phyloP scores from a whole-genome alignment of 2,113 vertebrate genomes.

The Embiotoca jacksoni region DNA sequence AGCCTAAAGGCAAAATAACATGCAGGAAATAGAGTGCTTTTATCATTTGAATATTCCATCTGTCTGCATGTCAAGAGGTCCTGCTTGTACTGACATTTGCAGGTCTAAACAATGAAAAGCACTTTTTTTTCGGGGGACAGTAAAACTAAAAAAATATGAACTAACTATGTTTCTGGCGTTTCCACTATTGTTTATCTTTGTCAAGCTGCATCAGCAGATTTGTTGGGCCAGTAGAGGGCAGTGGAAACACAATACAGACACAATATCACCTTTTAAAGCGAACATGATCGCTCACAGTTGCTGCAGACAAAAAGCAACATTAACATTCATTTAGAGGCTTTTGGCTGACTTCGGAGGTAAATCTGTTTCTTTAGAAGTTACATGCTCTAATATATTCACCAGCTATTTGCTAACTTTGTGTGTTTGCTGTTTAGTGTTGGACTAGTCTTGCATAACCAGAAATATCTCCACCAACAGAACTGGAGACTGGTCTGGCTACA shows the following conservation, averaged over 20 bases:
- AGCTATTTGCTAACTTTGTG: too few species aligned
- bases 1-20: neutral
- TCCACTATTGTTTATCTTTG: neutral
- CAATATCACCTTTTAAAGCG: neutral
- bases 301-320: neutral
- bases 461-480: too few species aligned
- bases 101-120: neutral
- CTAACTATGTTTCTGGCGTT: neutral
- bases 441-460: too few species aligned
- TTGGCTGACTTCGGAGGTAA: too few species aligned
- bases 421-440: too few species aligned
- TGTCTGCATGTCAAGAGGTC: slow-evolving; percentile 6
- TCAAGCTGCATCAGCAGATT: neutral
- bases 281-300: neutral
- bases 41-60: slow-evolving; percentile 10
- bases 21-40: neutral
- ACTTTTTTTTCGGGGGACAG: neutral
- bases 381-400: too few species aligned
- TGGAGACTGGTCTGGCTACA: too few species aligned
- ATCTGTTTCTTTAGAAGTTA: too few species aligned
- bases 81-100: slow-evolving; percentile 12
- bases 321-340: neutral
- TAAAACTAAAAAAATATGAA: too few species aligned
- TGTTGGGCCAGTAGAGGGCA: too few species aligned
- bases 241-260: neutral